Evolutionary conservation across 2,797 vertebrate species (phyloP).

Genomic region (Malacoctenus gilli): DNA sequence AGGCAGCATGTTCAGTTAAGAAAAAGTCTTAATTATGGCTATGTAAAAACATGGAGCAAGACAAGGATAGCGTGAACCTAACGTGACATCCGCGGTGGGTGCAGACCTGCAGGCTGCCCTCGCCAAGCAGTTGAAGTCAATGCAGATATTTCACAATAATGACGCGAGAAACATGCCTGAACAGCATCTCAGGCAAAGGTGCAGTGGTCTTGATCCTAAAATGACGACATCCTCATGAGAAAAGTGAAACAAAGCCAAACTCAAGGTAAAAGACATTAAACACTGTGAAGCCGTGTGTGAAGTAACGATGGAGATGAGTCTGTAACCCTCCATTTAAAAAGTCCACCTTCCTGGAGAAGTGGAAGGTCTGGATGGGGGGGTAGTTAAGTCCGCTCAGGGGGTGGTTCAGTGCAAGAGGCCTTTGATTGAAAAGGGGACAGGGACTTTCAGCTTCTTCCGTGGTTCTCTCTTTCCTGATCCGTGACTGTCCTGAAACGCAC

Average conservation of each 20-base stretch:
- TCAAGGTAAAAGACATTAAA: slow-evolving; percentile 27
- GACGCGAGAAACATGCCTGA: slow-evolving; percentile 19
- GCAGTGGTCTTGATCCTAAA: slow-evolving; percentile 58
- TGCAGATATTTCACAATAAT: slow-evolving; percentile 23
- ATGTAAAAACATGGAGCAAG: slow-evolving; percentile 33
- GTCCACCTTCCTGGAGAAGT: slow-evolving; percentile 33
- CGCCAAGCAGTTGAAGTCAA: slow-evolving; percentile 28
- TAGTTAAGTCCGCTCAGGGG: slow-evolving; percentile 18
- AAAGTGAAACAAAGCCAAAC: slow-evolving; percentile 8
- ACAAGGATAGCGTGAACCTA: slow-evolving; percentile 23
- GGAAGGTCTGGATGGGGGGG: slow-evolving; percentile 40
- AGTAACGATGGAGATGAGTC: slow-evolving; percentile 54
- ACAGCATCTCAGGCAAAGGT: slow-evolving; percentile 40
- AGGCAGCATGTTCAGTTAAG: slow-evolving; percentile 47
- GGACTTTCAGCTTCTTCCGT: slow-evolving; percentile 57
- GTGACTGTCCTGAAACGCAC: slow-evolving; percentile 44
- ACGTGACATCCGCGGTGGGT: slow-evolving; percentile 4
- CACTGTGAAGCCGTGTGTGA: slow-evolving; percentile 25
- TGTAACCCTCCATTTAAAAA: slow-evolving; percentile 30
- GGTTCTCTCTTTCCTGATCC: slow-evolving; percentile 41
- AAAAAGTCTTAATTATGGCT: slow-evolving; percentile 39
- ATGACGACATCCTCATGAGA: slow-evolving; percentile 18
- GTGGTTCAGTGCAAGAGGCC: slow-evolving; percentile 74
- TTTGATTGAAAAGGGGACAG: slow-evolving; percentile 46
- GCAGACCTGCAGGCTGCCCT: slow-evolving; percentile 29